Conservation (phyloP, 2,888 invertebrate species). For the Apodemia mormo region DNA sequence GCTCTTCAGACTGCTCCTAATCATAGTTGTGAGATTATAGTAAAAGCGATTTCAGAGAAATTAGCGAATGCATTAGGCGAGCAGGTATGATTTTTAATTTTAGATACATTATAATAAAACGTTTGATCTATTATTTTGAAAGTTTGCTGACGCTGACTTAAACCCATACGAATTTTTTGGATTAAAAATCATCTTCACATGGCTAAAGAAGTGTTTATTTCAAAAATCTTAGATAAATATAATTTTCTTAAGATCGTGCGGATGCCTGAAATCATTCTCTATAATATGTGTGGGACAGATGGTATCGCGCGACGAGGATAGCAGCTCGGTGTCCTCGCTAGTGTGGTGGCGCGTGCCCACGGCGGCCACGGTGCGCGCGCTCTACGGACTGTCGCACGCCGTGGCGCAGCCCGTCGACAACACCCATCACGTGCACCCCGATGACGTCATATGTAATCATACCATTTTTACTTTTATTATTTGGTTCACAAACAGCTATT, state of each 20-base stretch:
- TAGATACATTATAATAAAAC: neutral
- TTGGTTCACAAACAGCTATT: too few species aligned
- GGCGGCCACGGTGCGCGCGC: constrained; percentile 66
- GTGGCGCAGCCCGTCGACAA: constrained; percentile 62
- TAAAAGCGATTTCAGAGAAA: constrained; percentile 91
- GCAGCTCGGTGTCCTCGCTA: constrained; percentile 63
- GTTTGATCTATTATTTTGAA: too few species aligned
- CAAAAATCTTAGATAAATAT: too few species aligned
- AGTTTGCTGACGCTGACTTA: too few species aligned
- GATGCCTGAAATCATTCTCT: too few species aligned
- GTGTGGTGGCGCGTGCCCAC: constrained; percentile 75
- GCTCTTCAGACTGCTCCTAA: constrained; percentile 92
- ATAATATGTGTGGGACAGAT: constrained; percentile 47
- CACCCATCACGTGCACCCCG: constrained; percentile 80
- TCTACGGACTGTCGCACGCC: constrained; percentile 65
- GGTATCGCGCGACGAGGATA: constrained; percentile 62
- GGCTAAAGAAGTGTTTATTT: too few species aligned
- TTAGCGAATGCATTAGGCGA: constrained; percentile 91
- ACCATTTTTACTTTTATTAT: too few species aligned
- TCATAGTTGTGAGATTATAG: constrained; percentile 90
- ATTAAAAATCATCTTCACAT: too few species aligned
- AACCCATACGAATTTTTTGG: too few species aligned
- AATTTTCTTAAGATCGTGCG: too few species aligned
- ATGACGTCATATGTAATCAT: constrained; percentile 82
- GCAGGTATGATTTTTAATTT: constrained; percentile 73